Base-by-base conservation (phyloP, 2,888 invertebrate genomes). In the Agriopis leucophaearia region DNA sequence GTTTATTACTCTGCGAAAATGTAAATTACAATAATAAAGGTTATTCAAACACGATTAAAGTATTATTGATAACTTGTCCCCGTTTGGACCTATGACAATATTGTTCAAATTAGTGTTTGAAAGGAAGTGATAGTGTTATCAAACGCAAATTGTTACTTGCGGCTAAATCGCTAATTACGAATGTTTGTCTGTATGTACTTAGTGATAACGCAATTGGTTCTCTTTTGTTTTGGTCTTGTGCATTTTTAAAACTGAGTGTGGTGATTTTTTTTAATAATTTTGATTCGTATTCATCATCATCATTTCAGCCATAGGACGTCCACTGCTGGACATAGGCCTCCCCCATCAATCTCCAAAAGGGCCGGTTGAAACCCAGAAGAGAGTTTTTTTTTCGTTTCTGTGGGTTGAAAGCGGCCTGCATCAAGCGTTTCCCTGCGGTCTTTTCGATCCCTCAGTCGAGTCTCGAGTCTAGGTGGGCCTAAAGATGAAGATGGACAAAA, bases 131-230 rank as follows among this genome's bases (percentile, higher is more conserved):
- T 91, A 90, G 76, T 70, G 74, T 77, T 91, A 92, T 92, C 91
- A 56, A 51, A 91, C 87, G 91, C 90, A 92, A 92, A 92, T 92
- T 91, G 87, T 84, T 84, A 81, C 84, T 82, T 82, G 83, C 84
- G 81, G 82, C 82, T 86, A 88, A 89, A 89, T 91, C 84, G 91
- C 88, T 90, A 90, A 89, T 88, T 70, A 71, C 76, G 69, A 78
- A 72, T 73, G 72, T 74, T 79, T 78, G 27, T 27, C 5, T 27
- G 5, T 27, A 27, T 27, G 27, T 27, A 79, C 66, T 13, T 27
- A 78, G 57, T 61, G 81, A 85, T 83, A 83, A 81, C 35, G 18
- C 4, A 58, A 61, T 27, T 38, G 36, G 8, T 8, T 45, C 27
- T 50, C 44, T 55, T 51, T 64, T 64, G 45, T 56, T 18, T 8